Percentiles rank a stretch among this genome's conserved stretches.
Conservation (phyloP, 2,113 vertebrate species). For the Panthera tigris region DNA sequence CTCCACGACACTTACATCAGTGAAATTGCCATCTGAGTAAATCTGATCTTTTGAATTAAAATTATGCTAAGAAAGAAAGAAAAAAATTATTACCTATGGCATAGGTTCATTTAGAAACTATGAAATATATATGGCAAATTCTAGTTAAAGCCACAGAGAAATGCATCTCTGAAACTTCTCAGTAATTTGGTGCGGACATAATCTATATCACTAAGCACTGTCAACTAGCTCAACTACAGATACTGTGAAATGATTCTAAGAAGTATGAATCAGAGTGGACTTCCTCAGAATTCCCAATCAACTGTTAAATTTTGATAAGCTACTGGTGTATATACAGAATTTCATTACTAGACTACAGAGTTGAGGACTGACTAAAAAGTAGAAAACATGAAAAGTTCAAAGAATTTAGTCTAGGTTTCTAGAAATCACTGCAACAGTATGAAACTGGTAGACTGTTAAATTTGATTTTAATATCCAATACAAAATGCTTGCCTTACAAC, state of each 20-base stretch:
- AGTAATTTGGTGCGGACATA: neutral
- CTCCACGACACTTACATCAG: slow-evolving; percentile 93
- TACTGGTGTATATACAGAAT: neutral
- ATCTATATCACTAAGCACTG: neutral
- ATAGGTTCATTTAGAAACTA: neutral
- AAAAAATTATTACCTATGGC: slow-evolving; percentile 23
- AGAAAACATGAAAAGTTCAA: neutral
- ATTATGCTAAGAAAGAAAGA: slow-evolving; percentile 86
- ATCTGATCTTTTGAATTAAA: slow-evolving; percentile 88
- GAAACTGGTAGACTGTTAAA: neutral
- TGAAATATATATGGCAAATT: neutral
- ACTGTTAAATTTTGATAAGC: neutral
- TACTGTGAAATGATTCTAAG: neutral
- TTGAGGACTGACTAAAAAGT: neutral
- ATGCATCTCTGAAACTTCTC: neutral
- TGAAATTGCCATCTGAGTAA: slow-evolving; percentile 89
- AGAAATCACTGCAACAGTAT: neutral
- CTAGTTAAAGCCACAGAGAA: neutral
- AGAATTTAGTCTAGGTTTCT: neutral
- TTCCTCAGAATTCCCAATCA: slow-evolving; percentile 12
- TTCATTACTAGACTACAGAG: neutral
- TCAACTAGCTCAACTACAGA: neutral
- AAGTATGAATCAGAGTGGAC: neutral
- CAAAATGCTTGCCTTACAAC: neutral
- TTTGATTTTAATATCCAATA: neutral